phyloP scores from a whole-genome alignment of 2,888 invertebrate genomes.

The Athalia rosae region DNA sequence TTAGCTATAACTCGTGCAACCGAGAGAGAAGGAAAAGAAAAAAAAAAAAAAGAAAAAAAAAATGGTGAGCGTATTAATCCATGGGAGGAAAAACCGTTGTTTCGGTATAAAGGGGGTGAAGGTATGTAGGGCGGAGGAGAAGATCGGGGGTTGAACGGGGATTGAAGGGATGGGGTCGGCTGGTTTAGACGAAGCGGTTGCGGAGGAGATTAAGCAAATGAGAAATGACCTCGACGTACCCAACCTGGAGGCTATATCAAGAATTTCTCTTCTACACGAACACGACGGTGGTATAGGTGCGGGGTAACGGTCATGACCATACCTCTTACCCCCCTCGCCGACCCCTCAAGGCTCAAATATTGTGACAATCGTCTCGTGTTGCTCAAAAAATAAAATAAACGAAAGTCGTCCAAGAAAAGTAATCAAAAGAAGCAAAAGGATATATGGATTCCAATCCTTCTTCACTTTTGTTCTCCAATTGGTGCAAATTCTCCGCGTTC shows the following conservation, averaged over 20 bases:
- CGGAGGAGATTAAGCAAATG: conserved; percentile 71
- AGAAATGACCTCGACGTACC: conserved; percentile 67
- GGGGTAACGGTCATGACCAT: neutral
- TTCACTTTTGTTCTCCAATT: no score
- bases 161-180: neutral
- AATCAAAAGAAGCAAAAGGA: no score
- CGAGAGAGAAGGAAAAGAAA: no score
- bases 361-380: neutral
- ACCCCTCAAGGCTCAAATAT: neutral
- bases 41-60: neutral
- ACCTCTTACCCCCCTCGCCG: conserved; percentile 1
- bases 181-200: conserved; percentile 16
- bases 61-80: neutral
- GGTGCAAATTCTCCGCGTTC: no score
- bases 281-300: no score
- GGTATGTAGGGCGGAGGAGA: conserved; percentile 29
- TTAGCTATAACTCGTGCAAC: no score
- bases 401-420: no score
- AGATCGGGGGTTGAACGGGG: neutral
- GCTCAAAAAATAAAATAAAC: no score
- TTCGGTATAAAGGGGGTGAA: no score
- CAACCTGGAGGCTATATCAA: conserved; percentile 58
- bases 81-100: neutral
- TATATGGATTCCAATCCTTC: no score
- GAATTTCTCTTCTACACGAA: conserved; percentile 59